Evolutionary conservation across 1,140 invertebrate genomes (phyloP), one percentile per base, ranked within the genome.

Genomic region (Dinoponera quadriceps): DNA sequence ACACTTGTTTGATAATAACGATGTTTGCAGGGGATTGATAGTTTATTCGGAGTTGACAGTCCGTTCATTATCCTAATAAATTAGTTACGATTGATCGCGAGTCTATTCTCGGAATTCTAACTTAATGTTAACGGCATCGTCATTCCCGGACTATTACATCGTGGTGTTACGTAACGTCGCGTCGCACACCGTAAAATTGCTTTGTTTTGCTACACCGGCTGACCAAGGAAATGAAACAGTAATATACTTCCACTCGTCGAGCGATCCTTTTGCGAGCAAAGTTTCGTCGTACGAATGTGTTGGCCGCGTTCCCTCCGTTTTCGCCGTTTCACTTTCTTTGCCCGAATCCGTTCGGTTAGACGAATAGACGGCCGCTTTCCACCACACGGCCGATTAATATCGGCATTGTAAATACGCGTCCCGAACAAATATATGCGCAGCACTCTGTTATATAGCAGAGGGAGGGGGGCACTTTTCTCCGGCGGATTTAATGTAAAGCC

Each of bases 341-440:
- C 57, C 38, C 68, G 51, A 57, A 72, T 73, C 73, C 83, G 63
- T 66, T 73, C 84, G 66, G 48, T 80, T 80, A 80, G 65, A 38
- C 25, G 65, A 80, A 80, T 60, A 84, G 69, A 48, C 48, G 69
- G 62, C 48, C 82, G 73, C 63, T 88, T n/a, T 82, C 38, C 72
- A 62, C 38, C 72, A 54, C 73, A 87, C 72, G 83, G 84, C 80
- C 90, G 91, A 89, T 92, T 92, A 93, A 93, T 92, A 91, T 91
- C 91, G 91, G 90, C 89, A 91, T 81, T 94, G 93, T 94, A 94
- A 93, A 94, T 94, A 94, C 88, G 86, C 85, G 84, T 78, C 87
- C 90, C 91, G 91, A 87, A 92, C 91, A 90, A 90, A 91, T 92
- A 90, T 93, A 91, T 93, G 92, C 93, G 88, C 84, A 93, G 90